Evolutionary conservation across 1,140 invertebrate species (phyloP), one percentile per base, ranked within the genome.

Genomic region (Bombus ignitus): DNA sequence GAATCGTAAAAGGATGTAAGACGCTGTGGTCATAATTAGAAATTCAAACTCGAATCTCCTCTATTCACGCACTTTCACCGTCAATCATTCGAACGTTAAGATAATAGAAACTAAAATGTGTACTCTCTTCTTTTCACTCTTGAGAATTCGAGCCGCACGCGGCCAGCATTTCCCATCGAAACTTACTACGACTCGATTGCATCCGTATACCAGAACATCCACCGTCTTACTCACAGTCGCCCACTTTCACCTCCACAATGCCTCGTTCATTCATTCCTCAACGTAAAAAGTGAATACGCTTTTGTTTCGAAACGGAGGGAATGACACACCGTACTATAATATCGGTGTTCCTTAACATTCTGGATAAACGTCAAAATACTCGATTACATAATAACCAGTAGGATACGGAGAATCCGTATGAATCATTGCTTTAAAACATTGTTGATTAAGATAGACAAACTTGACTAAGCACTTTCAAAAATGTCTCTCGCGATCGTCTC

Each of bases 181-280:
- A n/a, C 37, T n/a, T 4, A 1, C 37, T 8, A 15, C 70, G 9
- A n/a, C 13, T 72, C 70, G 39, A 42, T 42, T 6, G 37, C 35
- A 25, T 25, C 9, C 4, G 70, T n/a, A 25, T 42, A 10, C 39
- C 25, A 35, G 28, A 42, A 42, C 13, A 42, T 71, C 22, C 70
- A 42, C 35, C 35, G n/a, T 37, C 37, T 70, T 35, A 28, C 37
- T 70, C 22, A 28, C 35, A 70, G 2, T 37, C 66, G 35, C 66
- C 66, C 66, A 37, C 70, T 72, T 72, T 72, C 70, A 44, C 70
- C 15, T 72, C 2, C 25, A 44, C 70, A n/a, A 72, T n/a, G 70
- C 5, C 39, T 13, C 13, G 39, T 72, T 72, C 70, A 72, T 72
- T 72, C 70, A 42, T 42, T 42, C 42, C 15, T 72, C 59, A 0